Base-by-base conservation (phyloP, 1,140 invertebrate species). In the Potamilus streckersoni region DNA sequence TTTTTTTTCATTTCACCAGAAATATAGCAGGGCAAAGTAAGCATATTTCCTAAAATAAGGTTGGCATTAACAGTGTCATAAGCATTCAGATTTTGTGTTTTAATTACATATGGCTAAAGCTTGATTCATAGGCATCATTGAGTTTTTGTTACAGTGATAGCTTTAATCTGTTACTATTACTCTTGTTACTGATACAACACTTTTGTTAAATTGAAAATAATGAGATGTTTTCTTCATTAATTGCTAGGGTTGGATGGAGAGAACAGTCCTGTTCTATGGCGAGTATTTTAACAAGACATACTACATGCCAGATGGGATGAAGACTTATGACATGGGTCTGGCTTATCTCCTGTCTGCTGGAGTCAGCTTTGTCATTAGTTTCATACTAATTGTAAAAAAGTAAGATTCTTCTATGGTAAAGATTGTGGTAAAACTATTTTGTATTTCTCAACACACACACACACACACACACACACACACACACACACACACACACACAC, bases 231-330 rank as follows among this genome's bases (percentile, higher is more conserved):
- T n/a, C 15, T 49, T 79, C 76, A 71, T 55, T 82, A 13, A 70
- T 81, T 74, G 76, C 61, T 68, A 88, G 87, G 94, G 95, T 17
- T 92, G 92, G 87, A 92, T 96, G 90, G 94, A 96, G 82, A 88
- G 92, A 6, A 95, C 94, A 1, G 83, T 93, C 17, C 84, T 95
- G 16, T 96, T 96, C 90, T 96, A 96, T 84, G 95, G 95, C 2
- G 91, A 92, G 59, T 96, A 96, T 86, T 76, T 76, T 74, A 85
- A 86, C 74, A 82, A 79, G 20, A 78, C 80, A 27, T 76, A 70
- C n/a, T 49, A n/a, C 20, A 55, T 68, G 8, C n/a, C 23, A 2
- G 57, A 71, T n/a, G 73, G 68, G 19, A 69, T 66, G 15, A 55
- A 20, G 5, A 80, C 86, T 11, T 95, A 94, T 86, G 91, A 92